phyloP scores from a whole-genome alignment of 1,140 invertebrate genomes.

The Hylaeus anthracinus region DNA sequence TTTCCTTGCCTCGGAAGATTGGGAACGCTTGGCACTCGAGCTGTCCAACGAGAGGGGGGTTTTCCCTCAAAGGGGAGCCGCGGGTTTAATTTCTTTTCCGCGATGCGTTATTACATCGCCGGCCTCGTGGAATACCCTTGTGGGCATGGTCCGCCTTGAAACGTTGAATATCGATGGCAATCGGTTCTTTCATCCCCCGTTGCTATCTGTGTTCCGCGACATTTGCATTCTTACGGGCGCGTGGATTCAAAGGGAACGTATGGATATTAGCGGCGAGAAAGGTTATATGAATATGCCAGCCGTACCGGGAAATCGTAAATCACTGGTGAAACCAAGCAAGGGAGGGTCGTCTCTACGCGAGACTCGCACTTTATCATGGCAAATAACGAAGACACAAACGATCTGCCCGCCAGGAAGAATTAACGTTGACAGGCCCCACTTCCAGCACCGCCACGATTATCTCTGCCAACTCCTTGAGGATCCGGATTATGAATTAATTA shows the following conservation, averaged over 20 bases:
- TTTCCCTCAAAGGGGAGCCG: not conserved
- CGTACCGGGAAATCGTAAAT: slow-evolving; percentile 56
- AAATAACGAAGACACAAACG: slow-evolving; percentile 64
- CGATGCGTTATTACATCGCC: not conserved
- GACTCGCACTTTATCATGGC: slow-evolving; percentile 62
- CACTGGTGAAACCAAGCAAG: slow-evolving; percentile 49
- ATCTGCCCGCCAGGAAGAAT: slow-evolving; percentile 57
- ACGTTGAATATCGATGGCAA: slow-evolving; percentile 16
- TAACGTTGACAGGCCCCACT: slow-evolving; percentile 56
- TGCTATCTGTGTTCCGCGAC: not conserved
- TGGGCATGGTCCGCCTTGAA: too few species aligned
- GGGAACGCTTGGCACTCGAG: not conserved
- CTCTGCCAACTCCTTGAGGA: slow-evolving; percentile 45
- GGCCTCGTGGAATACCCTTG: not conserved
- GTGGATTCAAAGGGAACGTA: slow-evolving; percentile 61
- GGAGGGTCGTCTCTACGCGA: slow-evolving; percentile 21
- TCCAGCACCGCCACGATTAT: slow-evolving; percentile 27
- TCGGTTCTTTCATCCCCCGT: not conserved
- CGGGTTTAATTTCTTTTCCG: not conserved
- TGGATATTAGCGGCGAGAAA: slow-evolving; percentile 62
- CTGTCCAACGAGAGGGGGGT: not conserved
- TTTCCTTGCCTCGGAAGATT: slow-evolving; percentile 11
- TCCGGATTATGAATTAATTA: slow-evolving; percentile 64
- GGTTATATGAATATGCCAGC: slow-evolving; percentile 67
- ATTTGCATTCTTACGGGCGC: slow-evolving; percentile 51